Conservation (phyloP, 2,888 invertebrate species). For the Pseudococcus jackbeardsleyi region DNA sequence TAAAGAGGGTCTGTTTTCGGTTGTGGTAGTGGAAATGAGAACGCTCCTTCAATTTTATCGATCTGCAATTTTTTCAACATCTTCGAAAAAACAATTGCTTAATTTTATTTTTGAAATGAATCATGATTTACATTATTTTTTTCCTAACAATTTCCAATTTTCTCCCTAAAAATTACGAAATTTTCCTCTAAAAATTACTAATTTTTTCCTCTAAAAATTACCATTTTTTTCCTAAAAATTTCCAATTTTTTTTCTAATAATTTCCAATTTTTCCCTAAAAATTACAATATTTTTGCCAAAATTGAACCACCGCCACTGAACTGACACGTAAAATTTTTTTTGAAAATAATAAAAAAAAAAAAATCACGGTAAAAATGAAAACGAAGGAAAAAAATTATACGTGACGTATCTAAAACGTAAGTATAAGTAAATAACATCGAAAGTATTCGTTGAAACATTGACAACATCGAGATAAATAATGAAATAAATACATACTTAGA, state of each 20-base stretch:
- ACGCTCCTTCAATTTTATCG: too few relatives aligned
- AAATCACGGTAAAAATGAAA: not conserved
- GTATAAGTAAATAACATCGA: slow-evolving; percentile 3
- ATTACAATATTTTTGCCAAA: not conserved
- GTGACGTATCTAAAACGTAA: not conserved
- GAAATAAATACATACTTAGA: not conserved
- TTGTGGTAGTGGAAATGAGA: too few relatives aligned
- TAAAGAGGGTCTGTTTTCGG: too few relatives aligned
- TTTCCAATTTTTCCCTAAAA: too few relatives aligned
- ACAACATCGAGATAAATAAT: slow-evolving; percentile 35
- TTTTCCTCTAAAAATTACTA: too few relatives aligned
- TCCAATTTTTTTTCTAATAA: too few relatives aligned
- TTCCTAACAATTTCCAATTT: too few relatives aligned
- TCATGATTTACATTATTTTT: too few relatives aligned
- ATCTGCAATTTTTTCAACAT: too few relatives aligned
- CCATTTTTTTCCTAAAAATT: too few relatives aligned
- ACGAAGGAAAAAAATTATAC: not conserved
- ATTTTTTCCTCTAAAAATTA: too few relatives aligned
- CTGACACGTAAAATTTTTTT: not conserved
- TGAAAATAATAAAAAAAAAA: not conserved
- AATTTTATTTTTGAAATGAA: not conserved
- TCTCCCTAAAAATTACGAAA: too few relatives aligned
- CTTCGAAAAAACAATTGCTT: not conserved
- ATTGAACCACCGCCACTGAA: not conserved
- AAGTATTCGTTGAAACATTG: slow-evolving; percentile 19